Evolutionary conservation across 1,140 invertebrate genomes (phyloP), one percentile per base, ranked within the genome.

Genomic region (Pissodes strobi): DNA sequence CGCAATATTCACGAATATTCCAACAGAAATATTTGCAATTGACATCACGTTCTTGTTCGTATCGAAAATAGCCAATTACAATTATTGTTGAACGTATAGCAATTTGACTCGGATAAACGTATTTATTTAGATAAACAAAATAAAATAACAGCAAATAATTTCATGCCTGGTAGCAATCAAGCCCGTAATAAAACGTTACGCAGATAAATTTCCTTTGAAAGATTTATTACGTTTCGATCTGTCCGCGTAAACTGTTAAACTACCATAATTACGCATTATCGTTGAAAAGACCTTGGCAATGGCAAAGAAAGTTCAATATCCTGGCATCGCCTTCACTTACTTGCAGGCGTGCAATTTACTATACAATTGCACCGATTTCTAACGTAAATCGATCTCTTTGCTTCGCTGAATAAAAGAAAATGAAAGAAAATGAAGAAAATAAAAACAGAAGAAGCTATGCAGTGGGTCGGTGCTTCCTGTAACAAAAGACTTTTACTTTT

Each of bases 301-400:
- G 55, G 55, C 55, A 43, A 43, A 45, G 55, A 23, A 45, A 57
- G 55, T 57, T 57, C 55, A 57, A 57, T 21, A 57, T 45, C 55
- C 55, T 19, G 37, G 15, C 30, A 21, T 37, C 37, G 52, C 52
- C 52, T 55, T 55, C 34, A 55, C 55, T 57, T 25, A 25, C 13
- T 22, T 45, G 55, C 38, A 57, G 25, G 38, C 38, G 55, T 23
- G 38, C 39, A 57, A 43, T 57, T 57, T 57, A 45, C 55, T 43
- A 25, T 57, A 27, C 55, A 57, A 57, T 57, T 57, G 55, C 55
- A 41, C 19, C 55, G 38, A 57, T 57, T 57, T 57, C 39, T 18
- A 43, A 45, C 38, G 39, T 45, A 45, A 43, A 57, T 27, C 55
- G 38, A 57, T 43, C 38, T 57, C n/a, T 27, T 45, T 45, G 38